Percentiles rank a stretch among this genome's conserved stretches.
Conservation (phyloP, 2,888 invertebrate species). For the Pycnomerus fuliginosus region DNA sequence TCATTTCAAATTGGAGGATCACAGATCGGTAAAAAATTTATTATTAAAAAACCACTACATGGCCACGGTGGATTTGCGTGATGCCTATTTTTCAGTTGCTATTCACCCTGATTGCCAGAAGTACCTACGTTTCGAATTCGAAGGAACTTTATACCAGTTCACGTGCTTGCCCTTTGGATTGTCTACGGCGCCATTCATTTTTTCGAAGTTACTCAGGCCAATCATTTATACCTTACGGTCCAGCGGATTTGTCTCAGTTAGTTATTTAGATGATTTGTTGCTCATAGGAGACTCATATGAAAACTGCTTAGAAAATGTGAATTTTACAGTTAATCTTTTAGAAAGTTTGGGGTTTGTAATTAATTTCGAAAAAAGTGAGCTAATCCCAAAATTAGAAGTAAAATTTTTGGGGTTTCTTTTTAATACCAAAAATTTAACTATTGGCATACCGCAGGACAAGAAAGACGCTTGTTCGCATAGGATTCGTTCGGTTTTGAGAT, state of each 20-base stretch:
- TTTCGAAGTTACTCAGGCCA: slow-evolving; percentile 5
- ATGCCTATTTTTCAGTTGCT: too few species aligned
- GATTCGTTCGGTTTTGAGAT: too few species aligned
- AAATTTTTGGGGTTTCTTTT: slow-evolving; percentile 4
- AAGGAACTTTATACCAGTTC: too few species aligned
- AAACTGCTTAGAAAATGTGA: background rate
- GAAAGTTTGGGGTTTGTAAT: slow-evolving; percentile 3
- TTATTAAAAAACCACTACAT: too few species aligned
- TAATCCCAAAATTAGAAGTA: background rate
- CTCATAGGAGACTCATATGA: background rate
- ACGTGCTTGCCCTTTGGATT: too few species aligned
- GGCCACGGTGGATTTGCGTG: too few species aligned
- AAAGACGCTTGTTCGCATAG: too few species aligned
- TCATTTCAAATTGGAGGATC: too few species aligned
- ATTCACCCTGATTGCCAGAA: too few species aligned
- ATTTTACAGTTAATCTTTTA: background rate
- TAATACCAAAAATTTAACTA: background rate
- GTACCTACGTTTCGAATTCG: too few species aligned
- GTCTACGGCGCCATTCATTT: slow-evolving; percentile 11
- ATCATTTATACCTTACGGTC: too few species aligned
- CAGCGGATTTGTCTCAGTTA: background rate
- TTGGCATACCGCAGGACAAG: slow-evolving; percentile 1
- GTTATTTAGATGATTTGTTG: background rate
- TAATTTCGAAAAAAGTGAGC: slow-evolving; percentile 1
- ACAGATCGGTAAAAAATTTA: too few species aligned